Evolutionary conservation across 2,797 vertebrate genomes (phyloP).

Genomic region (Tenualosa ilisha): DNA sequence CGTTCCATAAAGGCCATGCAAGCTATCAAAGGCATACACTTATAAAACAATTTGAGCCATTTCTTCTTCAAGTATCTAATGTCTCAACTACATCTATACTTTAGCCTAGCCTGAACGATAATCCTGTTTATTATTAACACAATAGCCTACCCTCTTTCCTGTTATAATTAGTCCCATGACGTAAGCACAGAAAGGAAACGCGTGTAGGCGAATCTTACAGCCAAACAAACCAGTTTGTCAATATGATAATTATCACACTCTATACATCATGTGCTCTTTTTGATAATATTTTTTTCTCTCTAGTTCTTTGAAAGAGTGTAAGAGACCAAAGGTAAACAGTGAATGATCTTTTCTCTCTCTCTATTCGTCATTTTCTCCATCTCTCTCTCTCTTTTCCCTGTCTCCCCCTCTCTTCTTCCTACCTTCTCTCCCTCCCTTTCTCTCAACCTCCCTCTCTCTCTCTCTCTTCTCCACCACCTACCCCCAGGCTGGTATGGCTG

Average conservation of each 20-base stretch:
- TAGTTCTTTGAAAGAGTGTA: background rate
- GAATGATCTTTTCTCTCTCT: background rate
- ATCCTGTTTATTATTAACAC: background rate
- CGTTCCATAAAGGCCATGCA: no score
- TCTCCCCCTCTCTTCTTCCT: no score
- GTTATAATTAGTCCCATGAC: background rate
- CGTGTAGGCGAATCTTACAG: background rate
- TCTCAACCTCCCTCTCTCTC: background rate
- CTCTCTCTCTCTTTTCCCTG: no score
- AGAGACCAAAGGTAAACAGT: background rate
- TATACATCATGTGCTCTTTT: background rate
- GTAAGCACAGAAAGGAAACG: background rate
- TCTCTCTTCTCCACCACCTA: background rate
- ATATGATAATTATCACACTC: background rate
- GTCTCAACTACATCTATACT: background rate
- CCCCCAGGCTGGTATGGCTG: slow-evolving; percentile 13
- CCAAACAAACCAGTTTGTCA: slow-evolving; percentile 10
- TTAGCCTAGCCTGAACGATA: background rate
- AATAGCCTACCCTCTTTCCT: background rate
- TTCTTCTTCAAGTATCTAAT: background rate
- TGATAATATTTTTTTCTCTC: background rate
- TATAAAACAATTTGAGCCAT: no score
- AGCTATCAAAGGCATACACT: no score
- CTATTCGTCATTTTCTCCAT: background rate
- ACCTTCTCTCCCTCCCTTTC: background rate